phyloP scores from a whole-genome alignment of 2,113 vertebrate species.

The Mus pahari region DNA sequence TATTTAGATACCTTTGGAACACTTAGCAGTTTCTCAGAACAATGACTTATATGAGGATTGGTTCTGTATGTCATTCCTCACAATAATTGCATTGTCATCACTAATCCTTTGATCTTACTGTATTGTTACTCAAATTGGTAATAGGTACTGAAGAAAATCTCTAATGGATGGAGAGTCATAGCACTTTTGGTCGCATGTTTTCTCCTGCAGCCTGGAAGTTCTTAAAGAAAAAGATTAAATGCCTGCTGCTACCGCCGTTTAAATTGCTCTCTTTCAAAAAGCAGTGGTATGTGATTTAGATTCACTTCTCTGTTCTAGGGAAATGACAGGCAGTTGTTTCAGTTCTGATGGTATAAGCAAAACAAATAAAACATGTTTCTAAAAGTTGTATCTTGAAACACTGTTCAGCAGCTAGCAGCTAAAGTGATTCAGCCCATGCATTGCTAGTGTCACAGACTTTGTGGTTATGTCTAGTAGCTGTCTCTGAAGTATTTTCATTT shows the following conservation, averaged over 20 bases:
- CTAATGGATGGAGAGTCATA: conserved; percentile 88
- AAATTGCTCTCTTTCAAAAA: conserved; percentile 90
- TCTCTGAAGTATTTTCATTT: conserved; percentile 61
- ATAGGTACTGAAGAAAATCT: conserved; percentile 88
- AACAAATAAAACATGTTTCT: conserved; percentile 91
- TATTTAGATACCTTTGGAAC: conserved; percentile 87
- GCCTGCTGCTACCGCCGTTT: conserved; percentile 88
- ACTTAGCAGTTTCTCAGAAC: conserved; percentile 86
- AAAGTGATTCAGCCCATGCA: conserved; percentile 38
- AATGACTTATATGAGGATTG: conserved; percentile 89
- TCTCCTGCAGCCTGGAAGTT: conserved; percentile 89
- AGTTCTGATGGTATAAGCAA: too few species aligned
- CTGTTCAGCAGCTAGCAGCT: conserved; percentile 85
- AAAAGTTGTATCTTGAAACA: conserved; percentile 88
- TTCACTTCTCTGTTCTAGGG: conserved; percentile 88
- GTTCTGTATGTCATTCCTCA: conserved; percentile 87
- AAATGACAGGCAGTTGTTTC: conserved; percentile 88
- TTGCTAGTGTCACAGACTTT: conserved; percentile 48
- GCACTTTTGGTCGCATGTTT: conserved; percentile 88
- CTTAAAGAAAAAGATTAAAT: conserved; percentile 85
- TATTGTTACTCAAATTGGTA: conserved; percentile 87
- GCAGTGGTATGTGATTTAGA: conserved; percentile 89
- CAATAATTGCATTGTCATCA: conserved; percentile 86
- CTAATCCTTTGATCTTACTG: conserved; percentile 88
- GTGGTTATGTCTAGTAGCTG: conserved; percentile 68